These are phyloP conservation scores for Megalops atlanticus DNA, from an alignment of 2,113 vertebrate species.

Conservation along the genomic window DNA sequence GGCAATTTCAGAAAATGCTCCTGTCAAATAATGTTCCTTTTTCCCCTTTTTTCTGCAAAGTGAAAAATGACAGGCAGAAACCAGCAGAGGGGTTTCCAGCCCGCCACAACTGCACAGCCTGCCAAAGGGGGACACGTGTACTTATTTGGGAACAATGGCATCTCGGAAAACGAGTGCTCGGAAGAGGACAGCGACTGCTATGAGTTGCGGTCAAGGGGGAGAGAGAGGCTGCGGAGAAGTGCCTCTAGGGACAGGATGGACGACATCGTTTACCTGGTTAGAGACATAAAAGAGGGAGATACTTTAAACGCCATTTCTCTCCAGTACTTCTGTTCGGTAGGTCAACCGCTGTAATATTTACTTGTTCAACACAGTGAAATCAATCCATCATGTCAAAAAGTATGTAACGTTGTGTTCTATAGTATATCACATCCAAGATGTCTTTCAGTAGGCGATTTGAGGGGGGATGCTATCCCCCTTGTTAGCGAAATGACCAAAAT, in stretches of 20 bases:
- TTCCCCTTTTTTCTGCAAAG: conserved; percentile 36
- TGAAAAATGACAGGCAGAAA: conserved; percentile 80
- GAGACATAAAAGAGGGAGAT: conserved; percentile 88
- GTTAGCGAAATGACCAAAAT: too few relatives aligned
- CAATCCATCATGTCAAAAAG: not conserved
- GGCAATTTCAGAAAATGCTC: too few relatives aligned
- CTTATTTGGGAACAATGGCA: conserved; percentile 66
- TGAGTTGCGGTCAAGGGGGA: conserved; percentile 86
- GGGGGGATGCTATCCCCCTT: too few relatives aligned
- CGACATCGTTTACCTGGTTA: conserved; percentile 83
- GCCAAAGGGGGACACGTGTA: conserved; percentile 69
- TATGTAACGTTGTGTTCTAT: too few relatives aligned
- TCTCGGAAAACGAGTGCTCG: conserved; percentile 76
- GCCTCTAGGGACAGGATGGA: conserved; percentile 84
- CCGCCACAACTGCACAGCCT: conserved; percentile 67
- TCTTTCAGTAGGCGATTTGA: too few relatives aligned
- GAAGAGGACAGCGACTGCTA: conserved; percentile 86
- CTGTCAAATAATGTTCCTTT: too few relatives aligned
- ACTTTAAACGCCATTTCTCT: conserved; percentile 91
- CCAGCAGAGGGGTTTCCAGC: conserved; percentile 74
- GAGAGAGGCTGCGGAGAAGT: conserved; percentile 80
- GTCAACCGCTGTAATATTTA: conserved; percentile 40
- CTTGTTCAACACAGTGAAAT: not conserved
- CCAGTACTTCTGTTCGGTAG: conserved; percentile 91
- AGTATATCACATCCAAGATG: too few relatives aligned